phyloP scores from a whole-genome alignment of 2,797 vertebrate species.

The Darevskia mixta region DNA sequence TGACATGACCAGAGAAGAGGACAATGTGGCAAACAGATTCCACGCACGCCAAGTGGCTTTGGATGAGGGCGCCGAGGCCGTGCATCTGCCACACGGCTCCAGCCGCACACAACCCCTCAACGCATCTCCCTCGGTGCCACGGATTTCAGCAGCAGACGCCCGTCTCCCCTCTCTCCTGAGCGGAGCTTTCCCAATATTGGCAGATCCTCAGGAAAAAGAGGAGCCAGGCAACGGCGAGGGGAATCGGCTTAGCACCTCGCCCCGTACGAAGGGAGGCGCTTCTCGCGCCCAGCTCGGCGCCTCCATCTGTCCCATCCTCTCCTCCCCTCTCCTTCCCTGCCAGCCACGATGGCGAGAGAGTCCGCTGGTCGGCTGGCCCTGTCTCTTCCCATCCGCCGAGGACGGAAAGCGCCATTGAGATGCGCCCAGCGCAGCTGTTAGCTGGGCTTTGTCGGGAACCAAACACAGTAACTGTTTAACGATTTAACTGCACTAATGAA shows the following conservation, averaged over 20 bases:
- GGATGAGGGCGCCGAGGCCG: not conserved
- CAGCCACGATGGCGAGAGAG: rapidly evolving
- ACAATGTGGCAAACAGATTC: not conserved
- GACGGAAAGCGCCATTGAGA: constrained; percentile 19
- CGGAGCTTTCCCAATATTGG: not conserved
- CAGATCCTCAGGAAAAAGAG: not conserved
- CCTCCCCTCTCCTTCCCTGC: not conserved
- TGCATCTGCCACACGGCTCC: rapidly evolving
- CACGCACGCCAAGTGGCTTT: not conserved
- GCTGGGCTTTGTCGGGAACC: constrained; percentile 74
- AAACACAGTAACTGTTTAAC: constrained; percentile 82
- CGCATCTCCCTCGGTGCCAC: rapidly evolving
- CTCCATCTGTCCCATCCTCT: constrained; percentile 9
- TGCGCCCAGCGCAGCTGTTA: constrained; percentile 62
- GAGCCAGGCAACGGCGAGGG: not conserved
- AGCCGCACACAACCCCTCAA: too few species aligned
- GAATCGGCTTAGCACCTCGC: not conserved
- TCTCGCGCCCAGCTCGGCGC: not conserved
- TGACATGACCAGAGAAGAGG: not conserved
- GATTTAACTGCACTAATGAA: constrained; percentile 96
- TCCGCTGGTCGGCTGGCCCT: constrained; percentile 11
- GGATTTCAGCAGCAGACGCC: not conserved
- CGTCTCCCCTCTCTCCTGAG: not conserved
- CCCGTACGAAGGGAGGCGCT: rapidly evolving
- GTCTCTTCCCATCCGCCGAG: not conserved